Evolutionary conservation across 37 sponge, comb jelly and placozoan species (phyloP).

Genomic region (Dysidea cf. avara): DNA sequence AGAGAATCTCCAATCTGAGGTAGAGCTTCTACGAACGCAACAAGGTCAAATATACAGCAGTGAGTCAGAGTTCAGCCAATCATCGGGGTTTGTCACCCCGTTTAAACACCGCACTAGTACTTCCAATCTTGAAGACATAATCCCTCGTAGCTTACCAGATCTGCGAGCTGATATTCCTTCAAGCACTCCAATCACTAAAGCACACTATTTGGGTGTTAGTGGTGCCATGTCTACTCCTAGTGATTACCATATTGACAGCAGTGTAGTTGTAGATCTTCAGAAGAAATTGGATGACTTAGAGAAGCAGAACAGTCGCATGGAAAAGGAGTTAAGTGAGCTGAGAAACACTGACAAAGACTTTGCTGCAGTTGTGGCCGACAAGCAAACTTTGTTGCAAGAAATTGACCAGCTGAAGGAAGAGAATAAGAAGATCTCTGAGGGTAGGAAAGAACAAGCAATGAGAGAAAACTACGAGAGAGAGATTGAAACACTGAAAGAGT

Average conservation of each 20-base stretch:
- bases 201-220: background rate
- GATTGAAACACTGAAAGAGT: background rate
- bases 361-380: background rate
- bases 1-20: conserved; percentile 8
- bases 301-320: conserved; percentile 28
- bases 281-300: conserved; percentile 1
- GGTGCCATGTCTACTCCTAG: background rate
- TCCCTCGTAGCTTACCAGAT: background rate
- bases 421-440: background rate
- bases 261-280: background rate
- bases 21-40: background rate
- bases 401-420: background rate
- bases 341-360: conserved; percentile 8
- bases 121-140: conserved; percentile 4
- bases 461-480: background rate
- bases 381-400: background rate
- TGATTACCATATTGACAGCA: background rate
- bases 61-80: background rate
- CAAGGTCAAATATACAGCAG: too few species aligned
- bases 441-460: background rate
- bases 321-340: conserved; percentile 28
- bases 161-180: background rate
- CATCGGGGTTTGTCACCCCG: background rate
- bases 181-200: background rate
- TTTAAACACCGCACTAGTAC: background rate